These are phyloP conservation scores for Electrona antarctica DNA, from an alignment of 2,113 vertebrate species.

Conservation along the genomic window DNA sequence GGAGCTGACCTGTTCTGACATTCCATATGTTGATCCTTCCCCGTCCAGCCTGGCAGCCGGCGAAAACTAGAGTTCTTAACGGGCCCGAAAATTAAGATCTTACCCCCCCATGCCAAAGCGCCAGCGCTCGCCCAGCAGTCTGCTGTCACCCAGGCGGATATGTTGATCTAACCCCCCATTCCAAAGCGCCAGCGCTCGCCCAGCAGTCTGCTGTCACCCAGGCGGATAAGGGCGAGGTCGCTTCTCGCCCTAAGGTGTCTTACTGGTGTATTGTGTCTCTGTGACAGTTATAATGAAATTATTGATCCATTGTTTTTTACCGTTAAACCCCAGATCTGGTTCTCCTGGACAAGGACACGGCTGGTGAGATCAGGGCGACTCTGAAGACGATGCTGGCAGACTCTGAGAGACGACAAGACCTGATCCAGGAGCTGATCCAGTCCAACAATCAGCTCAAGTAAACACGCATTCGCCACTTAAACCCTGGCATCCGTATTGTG, in stretches of 20 bases:
- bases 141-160: no score
- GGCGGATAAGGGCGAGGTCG: no score
- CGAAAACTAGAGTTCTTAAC: no score
- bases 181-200: no score
- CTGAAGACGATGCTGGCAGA: slow-evolving; percentile 84
- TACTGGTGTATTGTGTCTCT: neutral
- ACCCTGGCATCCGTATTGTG: neutral
- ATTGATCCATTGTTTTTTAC: neutral
- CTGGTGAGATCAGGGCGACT: slow-evolving; percentile 77
- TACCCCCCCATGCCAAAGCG: no score
- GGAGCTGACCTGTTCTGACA: no score
- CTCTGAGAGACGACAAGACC: slow-evolving; percentile 80
- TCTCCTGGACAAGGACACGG: slow-evolving; percentile 82
- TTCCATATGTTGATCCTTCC: no score
- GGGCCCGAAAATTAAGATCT: no score
- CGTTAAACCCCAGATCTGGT: slow-evolving; percentile 74
- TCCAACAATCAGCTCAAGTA: slow-evolving; percentile 86
- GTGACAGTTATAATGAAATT: neutral
- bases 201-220: no score
- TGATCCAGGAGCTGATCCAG: slow-evolving; percentile 86
- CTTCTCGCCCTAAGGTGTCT: neutral
- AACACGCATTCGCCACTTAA: slow-evolving; percentile 18
- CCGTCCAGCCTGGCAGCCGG: no score
- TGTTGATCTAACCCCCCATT: no score
- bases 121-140: no score